phyloP scores from a whole-genome alignment of 2,113 vertebrate species.

The Sterrhoptilus dennistouni region DNA sequence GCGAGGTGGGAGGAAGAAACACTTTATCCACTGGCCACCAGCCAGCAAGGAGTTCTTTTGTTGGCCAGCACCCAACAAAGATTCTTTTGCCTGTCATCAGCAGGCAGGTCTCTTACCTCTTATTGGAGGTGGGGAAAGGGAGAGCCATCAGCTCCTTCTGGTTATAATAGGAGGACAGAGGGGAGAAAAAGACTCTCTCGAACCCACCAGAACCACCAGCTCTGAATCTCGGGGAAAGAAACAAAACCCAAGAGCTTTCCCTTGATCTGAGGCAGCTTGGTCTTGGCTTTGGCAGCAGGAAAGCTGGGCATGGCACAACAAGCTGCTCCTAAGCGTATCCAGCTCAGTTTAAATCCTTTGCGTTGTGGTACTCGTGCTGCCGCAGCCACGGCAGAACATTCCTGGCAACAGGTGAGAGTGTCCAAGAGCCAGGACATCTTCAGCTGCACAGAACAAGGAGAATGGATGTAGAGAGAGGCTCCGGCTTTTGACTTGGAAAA shows the following conservation, averaged over 20 bases:
- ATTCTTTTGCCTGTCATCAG: no score
- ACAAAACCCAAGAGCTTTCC: background rate
- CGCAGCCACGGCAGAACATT: background rate
- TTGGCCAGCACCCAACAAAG: no score
- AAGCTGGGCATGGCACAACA: background rate
- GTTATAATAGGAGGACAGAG: no score
- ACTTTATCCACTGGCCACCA: no score
- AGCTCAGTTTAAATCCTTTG: background rate
- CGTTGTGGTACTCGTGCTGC: rapidly evolving
- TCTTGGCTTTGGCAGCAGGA: background rate
- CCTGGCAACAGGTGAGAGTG: background rate
- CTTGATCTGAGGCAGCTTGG: background rate
- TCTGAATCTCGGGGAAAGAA: no score
- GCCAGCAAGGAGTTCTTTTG: no score
- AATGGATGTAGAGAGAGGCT: background rate
- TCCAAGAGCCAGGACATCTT: background rate
- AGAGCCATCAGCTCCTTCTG: no score
- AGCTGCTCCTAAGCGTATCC: background rate
- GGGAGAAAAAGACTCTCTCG: no score
- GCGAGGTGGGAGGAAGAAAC: no score
- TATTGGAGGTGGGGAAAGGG: no score
- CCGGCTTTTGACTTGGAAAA: background rate
- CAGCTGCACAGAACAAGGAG: background rate
- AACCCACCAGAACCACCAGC: no score
- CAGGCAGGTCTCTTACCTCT: no score